Percentiles rank a stretch among this genome's conserved stretches.
Conservation (phyloP, 2,797 vertebrate species). For the Astyanax mexicanus region DNA sequence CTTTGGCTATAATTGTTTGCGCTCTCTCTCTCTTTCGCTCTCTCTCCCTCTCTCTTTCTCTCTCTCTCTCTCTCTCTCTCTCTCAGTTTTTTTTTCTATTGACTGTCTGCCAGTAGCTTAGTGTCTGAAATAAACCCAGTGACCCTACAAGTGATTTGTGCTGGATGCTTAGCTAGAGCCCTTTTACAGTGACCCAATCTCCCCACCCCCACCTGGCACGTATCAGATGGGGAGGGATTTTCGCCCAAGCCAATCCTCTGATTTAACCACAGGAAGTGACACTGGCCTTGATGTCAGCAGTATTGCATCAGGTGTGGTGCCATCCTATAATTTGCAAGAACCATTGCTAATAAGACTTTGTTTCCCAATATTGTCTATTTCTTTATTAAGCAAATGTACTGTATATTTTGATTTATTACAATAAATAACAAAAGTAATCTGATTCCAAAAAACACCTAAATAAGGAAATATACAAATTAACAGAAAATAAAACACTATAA, state of each 20-base stretch:
- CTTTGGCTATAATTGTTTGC: too few relatives aligned
- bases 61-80: not conserved
- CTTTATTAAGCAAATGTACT: too few relatives aligned
- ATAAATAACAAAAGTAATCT: too few relatives aligned
- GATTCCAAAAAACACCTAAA: too few relatives aligned
- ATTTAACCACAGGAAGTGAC: slow-evolving; percentile 16
- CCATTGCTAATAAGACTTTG: too few relatives aligned
- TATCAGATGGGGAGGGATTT: slow-evolving; percentile 22
- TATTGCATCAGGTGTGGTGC: not conserved
- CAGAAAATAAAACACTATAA: too few relatives aligned
- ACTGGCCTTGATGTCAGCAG: not conserved
- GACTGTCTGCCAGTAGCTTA: slow-evolving; percentile 12
- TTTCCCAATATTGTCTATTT: too few relatives aligned
- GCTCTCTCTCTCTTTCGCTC: too few relatives aligned
- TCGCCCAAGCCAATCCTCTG: not conserved
- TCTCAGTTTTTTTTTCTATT: slow-evolving; percentile 1
- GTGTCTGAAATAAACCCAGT: slow-evolving; percentile 20
- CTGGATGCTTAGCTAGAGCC: slow-evolving; percentile 22
- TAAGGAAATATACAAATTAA: too few relatives aligned
- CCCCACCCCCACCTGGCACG: not conserved
- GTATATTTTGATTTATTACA: too few relatives aligned
- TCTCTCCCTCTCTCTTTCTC: too few relatives aligned
- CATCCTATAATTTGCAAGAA: not conserved
- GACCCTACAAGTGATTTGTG: slow-evolving; percentile 25
- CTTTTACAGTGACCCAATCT: slow-evolving; percentile 15